Conservation (phyloP, 2,113 vertebrate species). For the Diphyllodes magnificus region DNA sequence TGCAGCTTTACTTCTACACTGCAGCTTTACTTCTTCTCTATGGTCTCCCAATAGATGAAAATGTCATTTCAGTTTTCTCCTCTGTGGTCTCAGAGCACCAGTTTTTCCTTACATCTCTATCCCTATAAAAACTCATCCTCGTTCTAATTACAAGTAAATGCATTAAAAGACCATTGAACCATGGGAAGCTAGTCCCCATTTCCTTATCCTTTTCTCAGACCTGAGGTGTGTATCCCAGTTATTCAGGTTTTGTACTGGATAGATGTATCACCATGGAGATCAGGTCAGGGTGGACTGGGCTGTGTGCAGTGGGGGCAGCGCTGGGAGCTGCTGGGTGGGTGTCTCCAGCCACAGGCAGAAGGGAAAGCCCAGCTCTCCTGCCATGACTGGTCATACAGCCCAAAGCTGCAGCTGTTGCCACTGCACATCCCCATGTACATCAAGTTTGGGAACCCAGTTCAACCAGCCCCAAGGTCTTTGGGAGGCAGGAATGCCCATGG, state of each 20-base stretch:
- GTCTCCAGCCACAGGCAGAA: neutral
- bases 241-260: neutral
- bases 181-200: neutral
- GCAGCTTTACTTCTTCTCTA: neutral
- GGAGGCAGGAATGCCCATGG: neutral
- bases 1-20: neutral
- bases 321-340: neutral
- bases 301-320: neutral
- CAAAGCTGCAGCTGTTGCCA: neutral
- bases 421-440: neutral
- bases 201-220: neutral
- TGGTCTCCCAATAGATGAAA: neutral
- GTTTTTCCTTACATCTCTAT: neutral
- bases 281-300: too few relatives aligned
- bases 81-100: neutral
- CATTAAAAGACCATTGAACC: neutral
- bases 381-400: rapidly evolving
- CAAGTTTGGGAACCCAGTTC: neutral
- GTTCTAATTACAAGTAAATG: neutral
- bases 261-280: rapidly evolving
- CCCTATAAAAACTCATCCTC: neutral
- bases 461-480: neutral
- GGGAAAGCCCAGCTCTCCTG: neutral
- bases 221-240: neutral
- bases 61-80: neutral